Conservation (phyloP, 37 sponge, comb jelly and placozoan genomes). For the Oopsacas minuta region DNA sequence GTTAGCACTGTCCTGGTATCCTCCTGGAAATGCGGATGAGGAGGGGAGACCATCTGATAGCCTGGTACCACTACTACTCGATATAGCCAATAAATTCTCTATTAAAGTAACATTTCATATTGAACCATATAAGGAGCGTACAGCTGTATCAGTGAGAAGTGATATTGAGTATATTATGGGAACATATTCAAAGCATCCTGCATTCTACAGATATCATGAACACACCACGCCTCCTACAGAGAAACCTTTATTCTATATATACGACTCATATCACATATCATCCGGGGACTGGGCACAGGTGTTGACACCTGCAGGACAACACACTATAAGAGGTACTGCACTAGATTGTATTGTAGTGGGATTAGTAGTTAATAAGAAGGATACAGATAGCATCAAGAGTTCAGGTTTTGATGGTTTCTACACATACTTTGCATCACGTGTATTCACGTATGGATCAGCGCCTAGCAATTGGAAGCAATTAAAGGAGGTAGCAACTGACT, state of each 20-base stretch:
- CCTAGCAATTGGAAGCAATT: conserved; percentile 38
- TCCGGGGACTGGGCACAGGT: conserved; percentile 48
- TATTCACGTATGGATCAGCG: conserved; percentile 64
- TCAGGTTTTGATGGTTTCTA: conserved; percentile 81
- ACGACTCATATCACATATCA: conserved; percentile 54
- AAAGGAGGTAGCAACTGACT: conserved; percentile 26
- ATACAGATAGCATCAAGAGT: conserved; percentile 20
- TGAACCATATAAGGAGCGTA: conserved; percentile 59
- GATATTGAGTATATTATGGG: conserved; percentile 50
- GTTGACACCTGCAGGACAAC: conserved; percentile 21
- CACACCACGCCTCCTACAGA: background rate
- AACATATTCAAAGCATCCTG: conserved; percentile 50
- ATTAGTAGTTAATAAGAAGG: conserved; percentile 30
- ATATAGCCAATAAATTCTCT: conserved; percentile 35
- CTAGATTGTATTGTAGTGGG: conserved; percentile 36
- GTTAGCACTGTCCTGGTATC: conserved; percentile 65
- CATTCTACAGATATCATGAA: conserved; percentile 29
- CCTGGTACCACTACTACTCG: conserved; percentile 35
- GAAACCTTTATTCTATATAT: conserved; percentile 54
- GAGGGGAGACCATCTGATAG: conserved; percentile 48
- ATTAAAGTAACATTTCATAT: conserved; percentile 59
- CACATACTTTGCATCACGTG: conserved; percentile 68
- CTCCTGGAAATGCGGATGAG: conserved; percentile 35
- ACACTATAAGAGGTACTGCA: conserved; percentile 44
- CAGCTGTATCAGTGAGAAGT: conserved; percentile 23